Evolutionary conservation across 2,888 invertebrate genomes (phyloP).

Genomic region (Drosophila lacicola): DNA sequence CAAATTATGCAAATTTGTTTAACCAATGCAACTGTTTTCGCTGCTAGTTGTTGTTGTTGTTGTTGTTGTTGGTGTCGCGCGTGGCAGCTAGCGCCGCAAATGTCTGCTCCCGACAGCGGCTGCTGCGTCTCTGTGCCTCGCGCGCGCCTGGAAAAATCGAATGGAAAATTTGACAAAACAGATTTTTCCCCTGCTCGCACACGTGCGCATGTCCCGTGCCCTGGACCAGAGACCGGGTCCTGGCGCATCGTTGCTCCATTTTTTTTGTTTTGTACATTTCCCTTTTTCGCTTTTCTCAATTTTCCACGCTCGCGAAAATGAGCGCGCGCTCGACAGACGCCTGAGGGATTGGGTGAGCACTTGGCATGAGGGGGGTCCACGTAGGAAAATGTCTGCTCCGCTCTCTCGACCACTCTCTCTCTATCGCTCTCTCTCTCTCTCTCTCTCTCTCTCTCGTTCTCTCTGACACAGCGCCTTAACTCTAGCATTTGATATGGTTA

Average conservation of each 20-base stretch:
- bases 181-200: constrained; percentile 63
- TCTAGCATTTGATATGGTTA: constrained; percentile 56
- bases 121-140: constrained; percentile 60
- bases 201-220: constrained; percentile 76
- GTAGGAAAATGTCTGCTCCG: constrained; percentile 16
- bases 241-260: constrained; percentile 54
- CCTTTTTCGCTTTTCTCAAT: constrained; percentile 48
- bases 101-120: constrained; percentile 64
- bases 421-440: constrained; percentile 24
- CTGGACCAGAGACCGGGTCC: constrained; percentile 31
- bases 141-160: constrained; percentile 67
- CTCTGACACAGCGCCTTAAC: constrained; percentile 26
- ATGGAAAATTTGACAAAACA: constrained; percentile 57
- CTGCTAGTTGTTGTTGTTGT: constrained; percentile 29
- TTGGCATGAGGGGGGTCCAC: constrained; percentile 1
- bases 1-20: constrained; percentile 79
- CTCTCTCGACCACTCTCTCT: background rate
- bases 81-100: constrained; percentile 46
- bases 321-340: constrained; percentile 54
- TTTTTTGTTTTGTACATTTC: constrained; percentile 35
- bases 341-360: constrained; percentile 29
- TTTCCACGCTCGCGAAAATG: constrained; percentile 79
- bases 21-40: constrained; percentile 61
- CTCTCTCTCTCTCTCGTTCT: background rate
- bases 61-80: constrained; percentile 42